Evolutionary conservation across 2,888 invertebrate species (phyloP), one percentile per base, ranked within the genome.

Genomic region (Melanotus villosus): DNA sequence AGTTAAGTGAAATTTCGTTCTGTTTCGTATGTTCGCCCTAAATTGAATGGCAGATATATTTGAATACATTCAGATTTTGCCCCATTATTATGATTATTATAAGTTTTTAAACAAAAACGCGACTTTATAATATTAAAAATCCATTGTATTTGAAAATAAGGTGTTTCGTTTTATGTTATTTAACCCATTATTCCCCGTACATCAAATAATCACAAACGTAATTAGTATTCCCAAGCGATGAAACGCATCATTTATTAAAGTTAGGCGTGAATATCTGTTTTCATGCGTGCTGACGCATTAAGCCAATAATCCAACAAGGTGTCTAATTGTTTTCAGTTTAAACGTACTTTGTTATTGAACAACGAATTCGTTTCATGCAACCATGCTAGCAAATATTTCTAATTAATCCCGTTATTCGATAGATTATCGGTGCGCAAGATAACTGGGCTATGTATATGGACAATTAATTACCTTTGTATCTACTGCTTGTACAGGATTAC

Each of bases 301-400:
- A 47, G 47, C 47, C 26, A 23, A 47, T 47, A 47, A 47, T 47
- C 47, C 47, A 12, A 47, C 47, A 47, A 47, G 19, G 23, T 47
- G 47, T 47, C 3, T 47, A 47, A 47, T 47, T 47, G 47, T 47
- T 47, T 47, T 47, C 6, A 23, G 47, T n/a, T 47, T 47, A 47
- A 10, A 47, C 23, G 14, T 26, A 26, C 16, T 7, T 7, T 1
- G 2, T 14, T 14, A 14, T 9, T 14, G 3, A 18, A 1, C 14
- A 41, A 2, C 9, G 12, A 38, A 18, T 41, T 14, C 16, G 7
- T 5, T 18, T 18, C 10, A 38, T 38, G 2, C 26, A 26, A 5
- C 2, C 2, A 10, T 34, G n/a, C n/a, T 10, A 34, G 34, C 7
- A 34, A 6, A 34, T 34, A 10, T 34, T n/a, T 2, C 9, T 5